Base-by-base conservation (phyloP, 2,797 vertebrate genomes). In the Buceros bicornis region DNA sequence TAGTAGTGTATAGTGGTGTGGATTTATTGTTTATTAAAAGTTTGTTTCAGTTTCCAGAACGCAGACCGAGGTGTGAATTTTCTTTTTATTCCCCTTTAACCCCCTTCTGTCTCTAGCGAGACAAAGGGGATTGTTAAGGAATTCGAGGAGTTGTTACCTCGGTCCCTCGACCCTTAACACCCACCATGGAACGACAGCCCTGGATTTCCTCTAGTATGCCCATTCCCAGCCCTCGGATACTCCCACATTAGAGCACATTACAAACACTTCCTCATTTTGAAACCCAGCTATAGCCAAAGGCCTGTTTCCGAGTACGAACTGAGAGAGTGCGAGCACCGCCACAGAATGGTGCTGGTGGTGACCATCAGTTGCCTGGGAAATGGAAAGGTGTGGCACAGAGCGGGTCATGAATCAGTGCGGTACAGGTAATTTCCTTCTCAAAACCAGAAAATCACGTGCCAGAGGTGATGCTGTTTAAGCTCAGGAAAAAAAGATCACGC, bases 231-330 rank as follows among this genome's bases (percentile, higher is more conserved):
- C 31, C 50, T 45, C 43, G 43, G 50, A 37, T 5, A 45, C 3
- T 26, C 13, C 6, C 28, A 15, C 31, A 26, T 21, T 58, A 73
- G 42, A 31, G 43, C 8, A 61, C n/a, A 22, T 57, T 50, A 61
- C 22, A 66, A 37, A 47, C 2, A 42, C 29, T 31, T 35, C 31
- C 11, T 14, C 5, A 35, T 73, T 89, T 26, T 42, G 40, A 48
- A 43, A 31, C 9, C 54, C 17, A 16, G 13, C 16, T 0, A 0
- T 20, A 58, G 56, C 31, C 15, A 42, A 76, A 50, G 62, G 33
- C 21, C 43, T 1, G 2, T 25, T 28, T 24, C 31, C 33, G 28
- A 45, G 13, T 11, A 40, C 42, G 22, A 31, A 51, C 0, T 40
- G 19, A 42, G 35, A 45, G 29, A 47, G 3, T 40, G 37, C 37